Conservation (phyloP, 2,888 invertebrate genomes). For the Leptopilina drosophilae region DNA sequence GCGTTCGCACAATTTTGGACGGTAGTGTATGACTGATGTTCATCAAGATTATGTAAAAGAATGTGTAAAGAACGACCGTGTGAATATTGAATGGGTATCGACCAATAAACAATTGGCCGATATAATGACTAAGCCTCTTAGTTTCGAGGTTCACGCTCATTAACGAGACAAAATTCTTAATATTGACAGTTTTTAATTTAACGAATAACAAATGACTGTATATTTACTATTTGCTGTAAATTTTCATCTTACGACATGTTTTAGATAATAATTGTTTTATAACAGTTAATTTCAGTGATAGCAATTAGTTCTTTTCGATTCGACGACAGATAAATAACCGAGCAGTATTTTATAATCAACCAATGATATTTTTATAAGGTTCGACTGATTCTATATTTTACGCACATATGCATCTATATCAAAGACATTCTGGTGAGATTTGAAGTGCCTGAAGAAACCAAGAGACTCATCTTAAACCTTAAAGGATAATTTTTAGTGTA, state of each 20-base stretch:
- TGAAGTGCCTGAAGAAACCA: neutral
- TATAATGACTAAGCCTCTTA: conserved; percentile 21
- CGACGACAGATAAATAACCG: neutral
- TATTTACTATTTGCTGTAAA: neutral
- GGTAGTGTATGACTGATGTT: conserved; percentile 34
- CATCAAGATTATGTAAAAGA: conserved; percentile 23
- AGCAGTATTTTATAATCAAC: neutral
- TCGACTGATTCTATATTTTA: neutral
- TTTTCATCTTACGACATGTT: neutral
- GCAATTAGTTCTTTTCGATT: neutral
- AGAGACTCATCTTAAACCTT: too few relatives aligned
- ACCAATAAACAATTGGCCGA: conserved; percentile 4
- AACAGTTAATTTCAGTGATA: neutral
- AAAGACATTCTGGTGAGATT: neutral
- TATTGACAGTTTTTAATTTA: conserved; percentile 9
- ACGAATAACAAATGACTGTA: conserved; percentile 12
- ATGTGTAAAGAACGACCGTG: conserved; percentile 12
- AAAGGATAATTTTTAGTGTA: too few relatives aligned
- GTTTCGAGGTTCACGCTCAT: conserved; percentile 5
- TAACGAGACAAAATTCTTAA: conserved; percentile 18
- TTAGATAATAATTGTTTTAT: neutral
- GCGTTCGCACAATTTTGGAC: too few relatives aligned
- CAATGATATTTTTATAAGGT: neutral
- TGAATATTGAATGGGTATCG: conserved; percentile 36
- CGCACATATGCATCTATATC: neutral